These are phyloP conservation scores for Elachura formosa DNA, from an alignment of 2,113 vertebrate genomes.

Conservation along the genomic window DNA sequence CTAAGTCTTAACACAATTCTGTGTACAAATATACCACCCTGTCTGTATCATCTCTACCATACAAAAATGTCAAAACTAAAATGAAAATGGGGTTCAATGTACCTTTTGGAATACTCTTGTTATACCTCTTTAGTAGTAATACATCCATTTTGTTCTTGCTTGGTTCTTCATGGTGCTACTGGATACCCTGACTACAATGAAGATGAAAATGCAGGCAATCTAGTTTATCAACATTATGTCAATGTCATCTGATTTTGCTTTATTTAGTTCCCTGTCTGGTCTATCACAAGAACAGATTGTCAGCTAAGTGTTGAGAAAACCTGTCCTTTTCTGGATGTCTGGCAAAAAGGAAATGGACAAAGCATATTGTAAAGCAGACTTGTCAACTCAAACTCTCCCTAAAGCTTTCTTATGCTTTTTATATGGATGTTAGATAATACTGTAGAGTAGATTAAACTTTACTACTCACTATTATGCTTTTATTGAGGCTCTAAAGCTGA, in stretches of 20 bases:
- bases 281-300: not conserved
- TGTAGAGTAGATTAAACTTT: constrained; percentile 25
- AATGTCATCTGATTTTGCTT: not conserved
- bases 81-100: not conserved
- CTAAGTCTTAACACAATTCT: not conserved
- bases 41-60: not conserved
- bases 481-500: not conserved
- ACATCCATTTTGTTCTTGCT: not conserved
- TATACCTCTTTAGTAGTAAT: not conserved
- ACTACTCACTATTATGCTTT: not conserved
- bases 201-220: not conserved
- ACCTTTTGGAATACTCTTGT: not conserved
- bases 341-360: not conserved
- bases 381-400: not conserved
- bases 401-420: not conserved
- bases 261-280: not conserved
- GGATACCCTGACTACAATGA: not conserved
- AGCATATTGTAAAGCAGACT: not conserved
- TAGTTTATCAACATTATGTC: not conserved
- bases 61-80: not conserved
- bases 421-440: not conserved
- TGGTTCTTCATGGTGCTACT: not conserved
- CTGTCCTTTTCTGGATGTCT: not conserved
- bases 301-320: not conserved
- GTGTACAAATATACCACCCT: not conserved